phyloP scores from a whole-genome alignment of 2,888 invertebrate species.

The Acrobeloides nanus region DNA sequence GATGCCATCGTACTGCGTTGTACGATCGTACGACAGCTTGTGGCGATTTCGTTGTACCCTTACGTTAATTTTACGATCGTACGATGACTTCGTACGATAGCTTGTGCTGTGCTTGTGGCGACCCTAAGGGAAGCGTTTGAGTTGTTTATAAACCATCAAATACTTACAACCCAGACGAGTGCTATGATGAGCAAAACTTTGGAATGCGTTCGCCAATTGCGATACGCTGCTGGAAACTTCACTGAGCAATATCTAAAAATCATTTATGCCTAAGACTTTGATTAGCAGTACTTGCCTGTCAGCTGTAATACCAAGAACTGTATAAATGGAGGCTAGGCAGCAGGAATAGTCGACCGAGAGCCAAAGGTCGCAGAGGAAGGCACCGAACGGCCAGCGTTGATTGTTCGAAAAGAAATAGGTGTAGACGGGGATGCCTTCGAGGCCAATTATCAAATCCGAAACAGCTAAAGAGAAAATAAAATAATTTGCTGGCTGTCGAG shows the following conservation, averaged over 20 bases:
- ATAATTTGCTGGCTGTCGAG: slow-evolving; percentile 94
- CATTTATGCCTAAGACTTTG: too few relatives aligned
- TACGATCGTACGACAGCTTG: too few relatives aligned
- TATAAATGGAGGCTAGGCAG: slow-evolving; percentile 96
- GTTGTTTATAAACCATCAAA: too few relatives aligned
- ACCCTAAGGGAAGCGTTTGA: too few relatives aligned
- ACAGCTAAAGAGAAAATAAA: slow-evolving; percentile 96
- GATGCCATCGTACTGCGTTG: too few relatives aligned
- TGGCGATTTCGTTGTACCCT: too few relatives aligned
- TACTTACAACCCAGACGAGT: slow-evolving; percentile 42
- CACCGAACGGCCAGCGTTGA: slow-evolving; percentile 81
- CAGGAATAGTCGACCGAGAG: slow-evolving; percentile 94
- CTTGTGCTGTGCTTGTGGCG: too few relatives aligned
- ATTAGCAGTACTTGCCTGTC: slow-evolving; percentile 68
- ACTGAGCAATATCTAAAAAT: slow-evolving; percentile 76
- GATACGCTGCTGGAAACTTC: slow-evolving; percentile 90
- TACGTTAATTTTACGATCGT: too few relatives aligned
- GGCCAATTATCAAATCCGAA: slow-evolving; percentile 78
- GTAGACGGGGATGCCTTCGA: slow-evolving; percentile 96
- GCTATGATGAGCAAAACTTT: slow-evolving; percentile 48
- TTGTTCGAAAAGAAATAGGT: slow-evolving; percentile 92
- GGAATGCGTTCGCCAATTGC: slow-evolving; percentile 69
- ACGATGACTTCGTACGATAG: too few relatives aligned
- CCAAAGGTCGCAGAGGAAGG: slow-evolving; percentile 92
- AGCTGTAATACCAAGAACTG: slow-evolving; percentile 92